Evolutionary conservation across 2,888 invertebrate species (phyloP), one percentile per base, ranked within the genome.

Genomic region (Tricholauxania praeusta): DNA sequence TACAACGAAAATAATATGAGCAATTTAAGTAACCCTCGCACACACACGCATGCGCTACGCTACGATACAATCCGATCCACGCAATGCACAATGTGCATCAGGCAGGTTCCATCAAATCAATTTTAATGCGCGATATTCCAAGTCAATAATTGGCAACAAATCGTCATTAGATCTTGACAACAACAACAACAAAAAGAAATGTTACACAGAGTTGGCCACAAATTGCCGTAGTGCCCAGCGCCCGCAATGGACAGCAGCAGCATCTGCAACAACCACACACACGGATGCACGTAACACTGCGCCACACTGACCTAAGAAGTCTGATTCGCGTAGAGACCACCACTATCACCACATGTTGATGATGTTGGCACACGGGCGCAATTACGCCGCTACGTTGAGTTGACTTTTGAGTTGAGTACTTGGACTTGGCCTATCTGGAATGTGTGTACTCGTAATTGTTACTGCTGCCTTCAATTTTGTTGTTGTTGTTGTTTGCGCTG

Each of bases 111-210:
- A 47, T 55, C 32, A 70, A 70, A 53, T 63, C 70, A 70, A 70
- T 63, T 70, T 53, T 47, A 62, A 70, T 70, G 53, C 62, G 62
- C 51, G 19, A 10, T 57, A 47, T 2, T 66, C 51, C 57, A 48
- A 67, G 59, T 22, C 70, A 70, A 63, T 70, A 70, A 70, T 70
- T 70, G 70, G 70, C 70, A 70, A 63, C 70, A 63, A 70, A 70
- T 70, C 70, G 70, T 70, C 70, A 70, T 17, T 70, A 53, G 19
- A 70, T 63, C 63, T 52, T 17, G 47, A 52, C 52, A 52, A 19
- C 17, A 19, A 39, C 53, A 32, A 10, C 39, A 39, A 39, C 39
- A 39, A 10, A 39, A 4, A 39, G 2, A 12, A 12, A 49, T 47
- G 63, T 17, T 52, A 4, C 39, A 7, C 39, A 39, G 6, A 39